Conservation (phyloP, 2,888 invertebrate genomes). For the Tinea trinotella region DNA sequence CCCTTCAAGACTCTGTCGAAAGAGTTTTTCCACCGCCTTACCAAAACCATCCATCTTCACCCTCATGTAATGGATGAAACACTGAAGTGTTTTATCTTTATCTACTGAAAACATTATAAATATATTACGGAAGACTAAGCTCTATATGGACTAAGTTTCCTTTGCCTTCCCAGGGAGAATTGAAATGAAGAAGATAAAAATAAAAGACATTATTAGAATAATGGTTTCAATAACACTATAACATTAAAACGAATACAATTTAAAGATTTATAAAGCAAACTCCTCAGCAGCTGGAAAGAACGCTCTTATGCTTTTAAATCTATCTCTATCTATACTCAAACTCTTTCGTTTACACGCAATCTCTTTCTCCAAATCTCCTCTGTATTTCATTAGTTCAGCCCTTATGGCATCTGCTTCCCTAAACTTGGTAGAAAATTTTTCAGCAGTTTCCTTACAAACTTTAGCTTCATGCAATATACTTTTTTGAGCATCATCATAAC, state of each 20-base stretch:
- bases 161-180: too few species aligned
- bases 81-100: too few species aligned
- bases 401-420: constrained; percentile 73
- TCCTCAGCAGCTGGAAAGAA: constrained; percentile 79
- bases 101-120: too few species aligned
- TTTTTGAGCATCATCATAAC: constrained; percentile 85
- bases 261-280: too few species aligned
- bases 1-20: too few species aligned
- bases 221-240: background rate
- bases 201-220: background rate
- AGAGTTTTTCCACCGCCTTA: too few species aligned
- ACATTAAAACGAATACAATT: background rate
- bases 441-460: constrained; percentile 59
- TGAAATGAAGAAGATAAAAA: too few species aligned
- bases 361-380: constrained; percentile 78
- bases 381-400: constrained; percentile 69
- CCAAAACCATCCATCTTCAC: too few species aligned
- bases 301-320: constrained; percentile 74
- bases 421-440: constrained; percentile 72
- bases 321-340: constrained; percentile 76
- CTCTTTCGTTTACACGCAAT: constrained; percentile 81
- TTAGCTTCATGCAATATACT: constrained; percentile 81
- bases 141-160: too few species aligned
- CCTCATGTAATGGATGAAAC: too few species aligned
- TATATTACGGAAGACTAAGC: too few species aligned